Conservation (phyloP, 2,797 vertebrate species). For the Sebastes diaconus region DNA sequence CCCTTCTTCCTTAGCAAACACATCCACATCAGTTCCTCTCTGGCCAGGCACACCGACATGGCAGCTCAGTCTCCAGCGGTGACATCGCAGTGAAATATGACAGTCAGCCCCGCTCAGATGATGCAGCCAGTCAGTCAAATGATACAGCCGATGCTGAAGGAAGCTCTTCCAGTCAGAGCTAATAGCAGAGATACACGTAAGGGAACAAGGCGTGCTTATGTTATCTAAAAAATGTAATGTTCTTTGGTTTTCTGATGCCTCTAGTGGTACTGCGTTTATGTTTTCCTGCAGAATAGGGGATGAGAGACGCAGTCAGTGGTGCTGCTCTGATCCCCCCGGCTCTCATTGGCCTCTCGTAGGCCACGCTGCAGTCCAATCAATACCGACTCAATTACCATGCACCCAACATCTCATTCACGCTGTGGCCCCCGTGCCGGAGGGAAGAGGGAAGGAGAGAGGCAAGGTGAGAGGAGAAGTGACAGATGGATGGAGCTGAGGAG, state of each 20-base stretch:
- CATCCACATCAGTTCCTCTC: constrained; percentile 60
- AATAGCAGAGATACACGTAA: constrained; percentile 6
- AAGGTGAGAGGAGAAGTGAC: constrained; percentile 58
- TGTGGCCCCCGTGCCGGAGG: constrained; percentile 56
- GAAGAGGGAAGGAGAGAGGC: constrained; percentile 46
- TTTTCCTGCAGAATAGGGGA: constrained; percentile 61
- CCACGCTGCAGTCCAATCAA: constrained; percentile 85
- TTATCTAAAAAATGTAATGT: constrained; percentile 26
- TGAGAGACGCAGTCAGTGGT: constrained; percentile 58
- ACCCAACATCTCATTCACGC: constrained; percentile 80
- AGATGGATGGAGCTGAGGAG: constrained; percentile 44
- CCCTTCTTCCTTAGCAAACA: constrained; percentile 62
- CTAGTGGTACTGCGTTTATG: constrained; percentile 27
- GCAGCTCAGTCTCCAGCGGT: constrained; percentile 61
- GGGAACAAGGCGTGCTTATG: constrained; percentile 3
- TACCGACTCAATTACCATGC: constrained; percentile 83
- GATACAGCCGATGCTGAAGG: constrained; percentile 38
- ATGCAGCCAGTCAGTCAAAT: constrained; percentile 55
- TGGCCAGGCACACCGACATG: constrained; percentile 40
- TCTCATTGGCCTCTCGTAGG: constrained; percentile 71
- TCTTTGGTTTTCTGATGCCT: constrained; percentile 16
- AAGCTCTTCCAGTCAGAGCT: constrained; percentile 38
- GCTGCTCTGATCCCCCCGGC: constrained; percentile 60
- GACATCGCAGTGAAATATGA: constrained; percentile 69
- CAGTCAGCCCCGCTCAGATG: constrained; percentile 57